Base-by-base conservation (phyloP, 1,140 invertebrate genomes). In the Gonioctena quinquepunctata region DNA sequence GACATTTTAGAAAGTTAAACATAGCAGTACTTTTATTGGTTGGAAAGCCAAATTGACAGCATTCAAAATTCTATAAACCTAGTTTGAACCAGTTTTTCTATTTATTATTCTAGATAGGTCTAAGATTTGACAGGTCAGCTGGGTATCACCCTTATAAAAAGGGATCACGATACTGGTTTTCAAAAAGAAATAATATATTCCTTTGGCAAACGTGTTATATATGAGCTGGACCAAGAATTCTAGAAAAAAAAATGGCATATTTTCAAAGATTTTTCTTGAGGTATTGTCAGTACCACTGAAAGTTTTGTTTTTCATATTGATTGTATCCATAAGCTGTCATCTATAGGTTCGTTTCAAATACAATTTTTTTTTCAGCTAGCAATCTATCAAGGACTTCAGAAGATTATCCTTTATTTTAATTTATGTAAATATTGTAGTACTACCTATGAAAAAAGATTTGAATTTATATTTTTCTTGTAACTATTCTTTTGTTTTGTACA, bases 381-480 rank as follows among this genome's bases (percentile, higher is more conserved):
- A 42, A 11, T n/a, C 16, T 42, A 42, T 42, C 8, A 42, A 13
- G 33, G 33, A 42, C 33, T 42, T 8, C 33, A 42, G 33, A 42
- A 42, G 33, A 42, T 42, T 42, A 48, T 69, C 50, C 52, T 50
- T 62, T 63, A 69, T 52, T 70, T 57, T 70, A 63, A 48, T 52
- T 57, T 42, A 23, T 56, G 49, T 33, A 65, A 63, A 52, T 57
- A 65, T 70, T 57, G 54, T 70, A 70, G 49, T 70, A 54, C 48
- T 63, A 23, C 18, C 11, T 54, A 13, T 42, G 16, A n/a, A n/a
- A 42, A 18, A 54, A 54, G 18, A 54, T 8, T 16, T 33, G 19
- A 54, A 66, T 54, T 50, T 66, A 54, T 54, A 73, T 60, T 49
- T 49, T 70, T 67, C 54, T 66, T 73, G 60, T 62, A 66, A 70